These are phyloP conservation scores for Callipepla californica DNA, from an alignment of 2,113 vertebrate genomes.

Conservation along the genomic window DNA sequence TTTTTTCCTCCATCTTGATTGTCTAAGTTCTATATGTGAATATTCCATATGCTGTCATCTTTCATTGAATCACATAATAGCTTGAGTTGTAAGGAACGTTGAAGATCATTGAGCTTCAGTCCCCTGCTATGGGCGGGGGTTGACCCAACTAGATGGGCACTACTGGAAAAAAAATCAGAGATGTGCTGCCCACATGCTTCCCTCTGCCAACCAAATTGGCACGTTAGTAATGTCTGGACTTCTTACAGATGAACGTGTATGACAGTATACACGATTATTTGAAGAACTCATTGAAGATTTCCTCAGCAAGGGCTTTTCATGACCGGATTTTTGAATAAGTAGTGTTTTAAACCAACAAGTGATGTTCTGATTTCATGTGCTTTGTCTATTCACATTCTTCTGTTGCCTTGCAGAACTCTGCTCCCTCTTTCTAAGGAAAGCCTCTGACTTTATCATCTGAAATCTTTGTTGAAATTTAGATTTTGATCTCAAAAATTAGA, in stretches of 20 bases:
- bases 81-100: background rate
- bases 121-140: background rate
- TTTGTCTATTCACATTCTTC: background rate
- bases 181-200: background rate
- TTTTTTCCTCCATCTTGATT: background rate
- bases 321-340: background rate
- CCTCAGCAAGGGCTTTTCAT: background rate
- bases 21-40: background rate
- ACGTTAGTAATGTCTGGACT: background rate
- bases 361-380: background rate
- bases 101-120: background rate
- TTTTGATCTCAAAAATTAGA: background rate
- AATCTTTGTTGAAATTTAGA: constrained; percentile 1
- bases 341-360: background rate
- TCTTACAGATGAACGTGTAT: background rate
- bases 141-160: background rate
- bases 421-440: background rate
- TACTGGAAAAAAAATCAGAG: background rate
- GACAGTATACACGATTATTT: background rate
- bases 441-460: background rate
- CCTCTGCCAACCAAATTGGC: background rate
- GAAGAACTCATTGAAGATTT: background rate
- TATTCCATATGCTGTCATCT: background rate
- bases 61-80: background rate
- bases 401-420: background rate